These are phyloP conservation scores for Acridotheres tristis DNA, from an alignment of 2,797 vertebrate genomes.

Conservation along the genomic window DNA sequence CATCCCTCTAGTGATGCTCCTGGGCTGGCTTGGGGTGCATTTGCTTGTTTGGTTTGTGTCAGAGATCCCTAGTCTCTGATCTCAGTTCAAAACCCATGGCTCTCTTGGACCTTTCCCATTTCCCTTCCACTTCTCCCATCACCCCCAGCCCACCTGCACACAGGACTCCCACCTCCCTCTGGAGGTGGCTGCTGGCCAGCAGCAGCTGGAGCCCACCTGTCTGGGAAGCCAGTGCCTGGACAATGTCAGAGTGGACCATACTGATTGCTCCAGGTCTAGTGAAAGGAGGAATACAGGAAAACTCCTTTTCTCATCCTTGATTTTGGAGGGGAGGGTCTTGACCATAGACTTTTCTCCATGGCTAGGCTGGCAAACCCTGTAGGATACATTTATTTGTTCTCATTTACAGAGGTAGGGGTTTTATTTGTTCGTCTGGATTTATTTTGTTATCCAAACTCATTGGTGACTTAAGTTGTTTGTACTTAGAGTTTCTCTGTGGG, in stretches of 20 bases:
- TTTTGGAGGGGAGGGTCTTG: not conserved
- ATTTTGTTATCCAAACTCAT: not conserved
- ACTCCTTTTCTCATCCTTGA: not conserved
- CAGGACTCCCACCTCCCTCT: accelerated
- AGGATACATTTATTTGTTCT: not conserved
- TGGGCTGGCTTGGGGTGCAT: not conserved
- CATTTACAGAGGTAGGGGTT: not conserved
- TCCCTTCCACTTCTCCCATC: not conserved
- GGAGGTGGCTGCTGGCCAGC: not conserved
- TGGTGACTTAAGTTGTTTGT: not conserved
- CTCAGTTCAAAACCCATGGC: not conserved
- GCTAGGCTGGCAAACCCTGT: not conserved
- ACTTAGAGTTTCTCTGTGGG: not conserved
- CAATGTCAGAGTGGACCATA: accelerated
- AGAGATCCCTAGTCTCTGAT: not conserved
- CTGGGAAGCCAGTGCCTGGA: not conserved
- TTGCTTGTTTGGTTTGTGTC: not conserved
- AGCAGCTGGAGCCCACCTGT: not conserved
- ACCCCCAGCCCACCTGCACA: accelerated
- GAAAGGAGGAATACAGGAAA: not conserved
- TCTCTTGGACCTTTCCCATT: not conserved
- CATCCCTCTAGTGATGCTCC: not conserved
- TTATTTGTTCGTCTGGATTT: not conserved
- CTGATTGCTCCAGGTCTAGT: not conserved
- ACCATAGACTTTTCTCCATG: accelerated